Base-by-base conservation (phyloP, 2,797 vertebrate genomes). In the Gymnoscopelus braueri region DNA sequence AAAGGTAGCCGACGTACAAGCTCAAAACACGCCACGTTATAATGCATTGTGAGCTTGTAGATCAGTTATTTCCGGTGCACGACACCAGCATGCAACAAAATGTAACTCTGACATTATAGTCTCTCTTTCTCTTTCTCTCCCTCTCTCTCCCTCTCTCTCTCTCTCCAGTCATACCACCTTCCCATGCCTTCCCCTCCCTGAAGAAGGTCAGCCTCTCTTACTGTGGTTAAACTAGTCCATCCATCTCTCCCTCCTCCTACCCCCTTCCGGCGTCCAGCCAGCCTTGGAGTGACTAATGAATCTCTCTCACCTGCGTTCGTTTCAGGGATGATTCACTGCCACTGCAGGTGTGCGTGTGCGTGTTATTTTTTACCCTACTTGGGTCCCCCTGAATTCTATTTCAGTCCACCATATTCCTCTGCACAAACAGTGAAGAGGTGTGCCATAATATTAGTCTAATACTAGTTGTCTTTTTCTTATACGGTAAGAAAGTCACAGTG, bases 211-310 rank as follows among this genome's bases (percentile, higher is more conserved):
- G 65, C 64, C 65, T 80, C 65, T 75, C 75, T 83, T 81, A 77
- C 81, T 80, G 79, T 86, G 81, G 71, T 84, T 81, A 83, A 89
- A 84, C 83, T 74, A 53, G 61, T 80, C 82, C 81, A 82, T 88
- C 77, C 77, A 82, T 88, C 83, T 86, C 79, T 60, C 60, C 51
- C 26, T 65, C 52, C 57, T 59, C 63, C 79, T 79, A n/a, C 35
- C 26, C 29, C 14, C 32, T 29, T 6, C 32, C 15, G n/a, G 32
- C 44, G 82, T 83, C 82, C 74, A 55, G 65, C 50, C 77, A 81
- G 81, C 82, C 80, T 89, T 84, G 79, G 63, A 67, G 71, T 54
- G 60, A 56, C 65, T 85, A 75, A 87, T 82, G 75, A 75, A 84
- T 89, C 68, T 80, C 71, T 84, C 55, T 67, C 77, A 69, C 75